phyloP scores from a whole-genome alignment of 2,888 invertebrate species.

The Lysandra coridon region DNA sequence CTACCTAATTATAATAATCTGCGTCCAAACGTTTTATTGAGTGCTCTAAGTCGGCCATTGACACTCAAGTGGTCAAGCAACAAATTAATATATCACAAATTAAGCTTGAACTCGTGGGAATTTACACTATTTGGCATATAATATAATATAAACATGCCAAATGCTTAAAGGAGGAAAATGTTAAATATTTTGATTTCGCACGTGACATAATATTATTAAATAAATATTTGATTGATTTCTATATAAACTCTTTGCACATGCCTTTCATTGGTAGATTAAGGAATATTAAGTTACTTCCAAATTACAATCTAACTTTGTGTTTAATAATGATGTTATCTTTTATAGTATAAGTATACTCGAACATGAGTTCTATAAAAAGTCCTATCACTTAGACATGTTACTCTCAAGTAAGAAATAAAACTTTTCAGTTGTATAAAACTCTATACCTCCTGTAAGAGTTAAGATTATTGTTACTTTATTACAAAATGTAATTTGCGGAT shows the following conservation, averaged over 20 bases:
- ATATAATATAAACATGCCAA: not conserved
- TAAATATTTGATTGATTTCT: too few species aligned
- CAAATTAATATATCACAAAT: conserved; percentile 14
- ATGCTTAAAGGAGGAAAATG: not conserved
- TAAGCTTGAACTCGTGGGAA: conserved; percentile 7
- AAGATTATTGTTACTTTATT: not conserved
- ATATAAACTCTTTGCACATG: too few species aligned
- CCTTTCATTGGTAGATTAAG: too few species aligned
- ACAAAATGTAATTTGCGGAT: not conserved
- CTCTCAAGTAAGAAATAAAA: not conserved
- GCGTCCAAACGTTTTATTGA: not conserved
- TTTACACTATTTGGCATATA: not conserved
- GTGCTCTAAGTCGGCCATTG: not conserved
- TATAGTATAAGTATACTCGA: too few species aligned
- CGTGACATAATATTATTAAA: not conserved
- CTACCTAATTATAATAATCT: not conserved
- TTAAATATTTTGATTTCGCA: not conserved
- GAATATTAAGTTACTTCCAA: too few species aligned
- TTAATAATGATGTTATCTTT: too few species aligned
- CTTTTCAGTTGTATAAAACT: not conserved
- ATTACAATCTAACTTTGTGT: too few species aligned
- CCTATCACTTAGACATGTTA: not conserved
- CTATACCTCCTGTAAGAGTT: not conserved
- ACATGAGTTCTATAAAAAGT: not conserved
- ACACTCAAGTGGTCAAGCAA: not conserved